Evolutionary conservation across 2,888 invertebrate species (phyloP).

Genomic region (Microdon myrmicae): DNA sequence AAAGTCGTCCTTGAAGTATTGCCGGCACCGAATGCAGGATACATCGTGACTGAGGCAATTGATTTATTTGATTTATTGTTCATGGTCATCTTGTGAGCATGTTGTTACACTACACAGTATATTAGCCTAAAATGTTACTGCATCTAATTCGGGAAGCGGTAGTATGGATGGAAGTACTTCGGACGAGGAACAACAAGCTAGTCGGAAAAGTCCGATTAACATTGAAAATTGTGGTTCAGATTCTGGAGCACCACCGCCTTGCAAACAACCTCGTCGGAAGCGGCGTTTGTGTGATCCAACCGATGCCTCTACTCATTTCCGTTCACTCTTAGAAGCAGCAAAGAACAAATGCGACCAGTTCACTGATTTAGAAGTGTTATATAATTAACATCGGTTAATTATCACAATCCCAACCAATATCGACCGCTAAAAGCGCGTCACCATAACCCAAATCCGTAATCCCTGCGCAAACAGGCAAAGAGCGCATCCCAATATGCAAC

Average conservation of each 20-base stretch:
- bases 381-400: no score
- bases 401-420: no score
- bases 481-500: no score
- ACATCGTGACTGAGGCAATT: slow-evolving; percentile 67
- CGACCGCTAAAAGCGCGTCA: no score
- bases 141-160: slow-evolving; percentile 80
- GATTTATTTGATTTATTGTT: no score
- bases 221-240: slow-evolving; percentile 67
- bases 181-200: slow-evolving; percentile 76
- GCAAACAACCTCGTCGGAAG: slow-evolving; percentile 67
- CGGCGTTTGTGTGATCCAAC: slow-evolving; percentile 63
- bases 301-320: no score
- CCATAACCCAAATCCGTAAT: no score
- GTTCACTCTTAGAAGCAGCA: no score
- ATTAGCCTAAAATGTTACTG: slow-evolving; percentile 68
- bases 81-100: no score
- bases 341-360: slow-evolving; percentile 14
- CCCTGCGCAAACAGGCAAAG: no score
- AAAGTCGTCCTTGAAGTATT: no score
- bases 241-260: slow-evolving; percentile 69
- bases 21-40: slow-evolving; percentile 78
- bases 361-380: slow-evolving; percentile 1
- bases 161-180: slow-evolving; percentile 84
- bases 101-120: slow-evolving; percentile 64
- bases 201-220: slow-evolving; percentile 67